phyloP scores from a whole-genome alignment of 1,140 invertebrate species.

The Triops cancriformis region DNA sequence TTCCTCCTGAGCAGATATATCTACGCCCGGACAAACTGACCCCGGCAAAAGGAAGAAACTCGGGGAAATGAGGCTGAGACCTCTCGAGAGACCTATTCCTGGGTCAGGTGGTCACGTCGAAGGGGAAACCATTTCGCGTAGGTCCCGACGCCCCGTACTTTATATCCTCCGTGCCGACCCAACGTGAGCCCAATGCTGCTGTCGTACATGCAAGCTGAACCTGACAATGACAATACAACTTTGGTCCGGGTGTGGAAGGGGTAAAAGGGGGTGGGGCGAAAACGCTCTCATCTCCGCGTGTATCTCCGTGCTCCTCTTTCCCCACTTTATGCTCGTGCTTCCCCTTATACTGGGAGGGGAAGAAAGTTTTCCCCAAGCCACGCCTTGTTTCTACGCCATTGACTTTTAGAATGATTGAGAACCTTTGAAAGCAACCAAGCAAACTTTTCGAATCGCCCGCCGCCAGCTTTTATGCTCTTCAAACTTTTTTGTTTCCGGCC shows the following conservation, averaged over 20 bases:
- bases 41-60: neutral
- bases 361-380: neutral
- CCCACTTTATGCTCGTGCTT: neutral
- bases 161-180: neutral
- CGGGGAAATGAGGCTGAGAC: neutral
- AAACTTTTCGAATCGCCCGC: constrained; percentile 9
- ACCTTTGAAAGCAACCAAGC: constrained; percentile 9
- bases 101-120: constrained; percentile 7
- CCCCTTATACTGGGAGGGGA: neutral
- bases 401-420: constrained; percentile 11
- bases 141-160: neutral
- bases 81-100: constrained; percentile 5
- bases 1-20: neutral
- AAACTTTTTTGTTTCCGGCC: constrained; percentile 6
- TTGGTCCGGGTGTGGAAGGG: too few relatives aligned
- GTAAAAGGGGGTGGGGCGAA: too few relatives aligned
- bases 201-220: constrained; percentile 2
- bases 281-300: too few relatives aligned
- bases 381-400: constrained; percentile 12
- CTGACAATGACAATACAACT: neutral
- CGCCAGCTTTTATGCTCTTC: constrained; percentile 1
- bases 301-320: neutral
- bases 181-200: constrained; percentile 7
- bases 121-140: neutral
- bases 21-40: neutral